These are phyloP conservation scores for Armadillidium nasatum DNA, from an alignment of 1,140 invertebrate genomes.

Conservation along the genomic window DNA sequence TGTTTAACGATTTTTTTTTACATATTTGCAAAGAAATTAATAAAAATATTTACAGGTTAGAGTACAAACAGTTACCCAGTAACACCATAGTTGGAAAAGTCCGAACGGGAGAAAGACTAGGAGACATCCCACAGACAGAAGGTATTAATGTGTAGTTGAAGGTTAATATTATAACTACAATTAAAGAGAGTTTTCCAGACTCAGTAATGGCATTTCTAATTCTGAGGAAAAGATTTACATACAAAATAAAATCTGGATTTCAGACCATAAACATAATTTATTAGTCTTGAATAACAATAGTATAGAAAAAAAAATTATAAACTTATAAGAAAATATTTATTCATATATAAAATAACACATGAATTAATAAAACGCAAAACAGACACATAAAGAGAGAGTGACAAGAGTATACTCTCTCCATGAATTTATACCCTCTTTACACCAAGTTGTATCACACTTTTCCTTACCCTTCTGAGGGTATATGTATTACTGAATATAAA, in stretches of 20 bases:
- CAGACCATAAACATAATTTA: no score
- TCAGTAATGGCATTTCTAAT: conserved; percentile 35
- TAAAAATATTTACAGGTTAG: no score
- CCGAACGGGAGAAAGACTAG: conserved; percentile 62
- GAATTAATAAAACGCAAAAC: conserved; percentile 75
- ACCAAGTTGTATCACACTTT: conserved; percentile 22
- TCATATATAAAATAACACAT: no score
- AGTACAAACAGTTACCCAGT: conserved; percentile 29
- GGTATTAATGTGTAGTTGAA: conserved; percentile 45
- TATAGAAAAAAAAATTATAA: no score
- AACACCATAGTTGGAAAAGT: conserved; percentile 61
- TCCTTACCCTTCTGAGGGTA: background rate
- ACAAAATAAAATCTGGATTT: no score
- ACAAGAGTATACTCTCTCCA: conserved; percentile 60
- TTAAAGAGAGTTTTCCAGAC: conserved; percentile 32
- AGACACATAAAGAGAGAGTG: conserved; percentile 69
- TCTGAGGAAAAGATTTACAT: conserved; percentile 20
- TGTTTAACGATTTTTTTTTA: no score
- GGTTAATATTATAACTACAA: conserved; percentile 42
- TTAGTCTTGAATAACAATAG: no score
- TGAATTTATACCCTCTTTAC: conserved; percentile 45
- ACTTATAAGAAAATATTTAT: no score
- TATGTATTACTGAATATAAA: no score
- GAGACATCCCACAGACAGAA: conserved; percentile 50
- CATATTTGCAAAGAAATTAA: no score